These are phyloP conservation scores for Halichoeres trimaculatus DNA, from an alignment of 2,113 vertebrate species.

Conservation along the genomic window DNA sequence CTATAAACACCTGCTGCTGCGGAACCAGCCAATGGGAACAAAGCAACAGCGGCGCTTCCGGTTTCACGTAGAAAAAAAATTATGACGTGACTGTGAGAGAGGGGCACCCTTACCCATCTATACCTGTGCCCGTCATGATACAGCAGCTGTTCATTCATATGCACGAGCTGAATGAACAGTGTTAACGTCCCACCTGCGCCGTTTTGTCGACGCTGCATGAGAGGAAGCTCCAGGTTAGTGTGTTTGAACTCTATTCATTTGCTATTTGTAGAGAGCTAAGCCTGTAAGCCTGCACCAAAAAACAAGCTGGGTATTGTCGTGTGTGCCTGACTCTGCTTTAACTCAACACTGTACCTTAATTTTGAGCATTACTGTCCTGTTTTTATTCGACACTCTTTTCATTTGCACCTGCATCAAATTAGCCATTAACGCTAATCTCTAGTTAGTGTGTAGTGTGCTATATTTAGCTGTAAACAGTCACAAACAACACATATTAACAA, in stretches of 20 bases:
- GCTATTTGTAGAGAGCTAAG: conserved; percentile 52
- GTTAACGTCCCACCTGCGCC: not conserved
- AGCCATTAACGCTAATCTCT: not conserved
- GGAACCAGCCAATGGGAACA: conserved; percentile 49
- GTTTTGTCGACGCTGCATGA: conserved; percentile 40
- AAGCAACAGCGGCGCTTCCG: conserved; percentile 71
- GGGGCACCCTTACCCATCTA: not conserved
- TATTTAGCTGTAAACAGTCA: conserved; percentile 1
- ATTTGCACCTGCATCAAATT: not conserved
- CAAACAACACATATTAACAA: not conserved
- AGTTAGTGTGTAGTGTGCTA: not conserved
- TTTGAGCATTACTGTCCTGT: not conserved
- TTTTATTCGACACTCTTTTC: not conserved
- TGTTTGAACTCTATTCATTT: conserved; percentile 6
- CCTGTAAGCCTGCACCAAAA: conserved; percentile 55
- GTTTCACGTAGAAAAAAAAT: conserved; percentile 40
- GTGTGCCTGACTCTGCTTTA: conserved; percentile 3
- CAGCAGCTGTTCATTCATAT: conserved; percentile 5
- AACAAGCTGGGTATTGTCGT: conserved; percentile 10
- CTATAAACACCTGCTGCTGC: not conserved
- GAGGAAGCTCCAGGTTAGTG: conserved; percentile 58
- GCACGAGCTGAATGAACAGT: not conserved
- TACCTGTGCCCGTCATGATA: not conserved
- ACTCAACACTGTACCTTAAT: not conserved
- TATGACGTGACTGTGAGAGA: conserved; percentile 23